These are phyloP conservation scores for Coelinius sp. DNA, from an alignment of 2,888 invertebrate species.

Conservation along the genomic window DNA sequence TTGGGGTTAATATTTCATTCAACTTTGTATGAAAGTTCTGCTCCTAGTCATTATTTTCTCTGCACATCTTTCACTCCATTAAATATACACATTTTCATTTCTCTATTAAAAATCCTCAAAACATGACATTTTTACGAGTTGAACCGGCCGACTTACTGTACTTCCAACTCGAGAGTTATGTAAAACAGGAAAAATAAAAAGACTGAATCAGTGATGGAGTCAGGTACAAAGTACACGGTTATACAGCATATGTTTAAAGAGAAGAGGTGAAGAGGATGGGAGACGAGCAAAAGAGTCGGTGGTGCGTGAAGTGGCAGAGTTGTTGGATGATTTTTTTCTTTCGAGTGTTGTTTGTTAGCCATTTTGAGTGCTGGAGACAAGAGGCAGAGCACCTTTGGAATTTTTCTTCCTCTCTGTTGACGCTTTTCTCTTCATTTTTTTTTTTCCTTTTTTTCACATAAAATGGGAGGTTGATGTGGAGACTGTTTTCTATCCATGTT, in stretches of 20 bases:
- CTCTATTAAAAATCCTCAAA: background rate
- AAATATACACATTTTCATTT: background rate
- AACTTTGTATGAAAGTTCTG: background rate
- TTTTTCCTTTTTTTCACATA: background rate
- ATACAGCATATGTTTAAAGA: constrained; percentile 11
- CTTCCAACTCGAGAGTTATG: constrained; percentile 31
- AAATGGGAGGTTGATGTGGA: constrained; percentile 2
- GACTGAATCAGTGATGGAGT: constrained; percentile 30
- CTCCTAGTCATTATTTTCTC: background rate
- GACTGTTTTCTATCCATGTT: constrained; percentile 28
- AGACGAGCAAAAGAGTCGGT: constrained; percentile 10
- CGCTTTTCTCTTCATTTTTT: background rate
- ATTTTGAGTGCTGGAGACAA: constrained; percentile 29
- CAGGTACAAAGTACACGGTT: constrained; percentile 25
- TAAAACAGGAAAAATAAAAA: constrained; percentile 33
- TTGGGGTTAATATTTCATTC: constrained; percentile 7
- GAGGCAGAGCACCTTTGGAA: constrained; percentile 34
- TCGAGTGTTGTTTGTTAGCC: constrained; percentile 24
- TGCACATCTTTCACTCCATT: background rate
- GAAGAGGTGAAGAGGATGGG: constrained; percentile 16
- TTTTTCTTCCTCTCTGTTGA: background rate
- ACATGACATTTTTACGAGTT: constrained; percentile 7
- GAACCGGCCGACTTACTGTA: background rate
- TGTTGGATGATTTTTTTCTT: constrained; percentile 15
- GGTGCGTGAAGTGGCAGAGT: constrained; percentile 24